phyloP scores from a whole-genome alignment of 2,797 vertebrate species.

The Lagocephalus sceleratus region DNA sequence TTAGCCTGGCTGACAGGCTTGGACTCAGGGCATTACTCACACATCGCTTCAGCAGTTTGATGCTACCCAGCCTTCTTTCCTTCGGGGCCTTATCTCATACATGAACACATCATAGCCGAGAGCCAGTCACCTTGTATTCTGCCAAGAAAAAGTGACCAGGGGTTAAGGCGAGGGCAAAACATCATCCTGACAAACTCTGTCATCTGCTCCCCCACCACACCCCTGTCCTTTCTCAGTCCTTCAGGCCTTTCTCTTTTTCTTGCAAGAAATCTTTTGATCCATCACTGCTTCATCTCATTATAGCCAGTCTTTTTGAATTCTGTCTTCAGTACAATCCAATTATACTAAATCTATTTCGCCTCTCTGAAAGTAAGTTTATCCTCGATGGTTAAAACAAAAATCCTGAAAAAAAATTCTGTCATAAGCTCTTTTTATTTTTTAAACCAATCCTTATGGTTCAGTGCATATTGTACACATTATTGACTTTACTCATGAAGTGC shows the following conservation, averaged over 20 bases:
- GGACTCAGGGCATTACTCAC: slow-evolving; percentile 51
- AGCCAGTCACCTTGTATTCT: slow-evolving; percentile 42
- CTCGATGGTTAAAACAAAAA: too few species aligned
- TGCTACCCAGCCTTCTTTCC: slow-evolving; percentile 28
- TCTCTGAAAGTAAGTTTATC: too few species aligned
- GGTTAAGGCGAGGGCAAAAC: slow-evolving; percentile 4
- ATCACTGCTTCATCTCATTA: slow-evolving; percentile 14
- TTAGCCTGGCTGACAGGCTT: slow-evolving; percentile 66
- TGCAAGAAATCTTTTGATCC: slow-evolving; percentile 13
- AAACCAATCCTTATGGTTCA: too few species aligned
- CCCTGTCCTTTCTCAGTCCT: not conserved
- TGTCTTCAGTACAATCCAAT: slow-evolving; percentile 16
- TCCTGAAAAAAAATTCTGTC: not conserved
- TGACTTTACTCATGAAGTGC: too few species aligned
- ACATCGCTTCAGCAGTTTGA: slow-evolving; percentile 41
- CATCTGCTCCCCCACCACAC: slow-evolving; percentile 26
- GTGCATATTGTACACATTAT: too few species aligned
- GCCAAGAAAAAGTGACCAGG: slow-evolving; percentile 24
- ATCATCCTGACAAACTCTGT: slow-evolving; percentile 37
- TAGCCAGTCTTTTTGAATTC: slow-evolving; percentile 31
- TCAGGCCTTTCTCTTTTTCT: slow-evolving; percentile 2
- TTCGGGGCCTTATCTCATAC: slow-evolving; percentile 20
- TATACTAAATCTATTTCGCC: too few species aligned
- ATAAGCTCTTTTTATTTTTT: not conserved
- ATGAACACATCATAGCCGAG: slow-evolving; percentile 1